A percentile compares a stretch with the other conserved stretches of the same genome.
Conservation (phyloP, 2,113 vertebrate species). For the Rhinolophus sinicus region DNA sequence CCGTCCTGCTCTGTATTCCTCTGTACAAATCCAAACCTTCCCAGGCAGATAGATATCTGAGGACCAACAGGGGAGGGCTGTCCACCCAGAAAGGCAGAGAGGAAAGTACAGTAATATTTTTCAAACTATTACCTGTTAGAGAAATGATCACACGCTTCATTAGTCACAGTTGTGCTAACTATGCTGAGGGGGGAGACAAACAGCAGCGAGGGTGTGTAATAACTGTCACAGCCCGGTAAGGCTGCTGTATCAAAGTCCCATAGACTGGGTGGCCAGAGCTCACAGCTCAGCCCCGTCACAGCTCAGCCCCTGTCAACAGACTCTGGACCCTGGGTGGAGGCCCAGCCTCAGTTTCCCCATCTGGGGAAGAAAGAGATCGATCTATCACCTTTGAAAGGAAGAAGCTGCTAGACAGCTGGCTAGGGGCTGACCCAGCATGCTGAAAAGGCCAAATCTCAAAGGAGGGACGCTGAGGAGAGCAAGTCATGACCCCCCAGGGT, state of each 20-base stretch:
- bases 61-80: neutral
- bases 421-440: neutral
- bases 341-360: neutral
- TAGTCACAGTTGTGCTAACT: rapidly evolving
- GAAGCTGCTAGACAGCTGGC: neutral
- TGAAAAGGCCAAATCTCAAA: neutral
- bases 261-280: rapidly evolving
- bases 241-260: neutral
- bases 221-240: rapidly evolving
- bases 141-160: too few relatives aligned
- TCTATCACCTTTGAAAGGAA: neutral
- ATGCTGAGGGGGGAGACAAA: too few relatives aligned
- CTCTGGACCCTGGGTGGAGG: too few relatives aligned
- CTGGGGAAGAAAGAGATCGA: neutral
- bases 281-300: neutral
- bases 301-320: neutral
- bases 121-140: neutral
- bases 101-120: neutral
- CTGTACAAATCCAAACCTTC: neutral
- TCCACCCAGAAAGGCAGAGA: neutral
- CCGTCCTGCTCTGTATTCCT: neutral
- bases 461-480: neutral
- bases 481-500: rapidly evolving
- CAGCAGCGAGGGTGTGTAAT: neutral
- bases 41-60: too few relatives aligned